These are phyloP conservation scores for Eclectus roratus DNA, from an alignment of 2,113 vertebrate species.

Conservation along the genomic window DNA sequence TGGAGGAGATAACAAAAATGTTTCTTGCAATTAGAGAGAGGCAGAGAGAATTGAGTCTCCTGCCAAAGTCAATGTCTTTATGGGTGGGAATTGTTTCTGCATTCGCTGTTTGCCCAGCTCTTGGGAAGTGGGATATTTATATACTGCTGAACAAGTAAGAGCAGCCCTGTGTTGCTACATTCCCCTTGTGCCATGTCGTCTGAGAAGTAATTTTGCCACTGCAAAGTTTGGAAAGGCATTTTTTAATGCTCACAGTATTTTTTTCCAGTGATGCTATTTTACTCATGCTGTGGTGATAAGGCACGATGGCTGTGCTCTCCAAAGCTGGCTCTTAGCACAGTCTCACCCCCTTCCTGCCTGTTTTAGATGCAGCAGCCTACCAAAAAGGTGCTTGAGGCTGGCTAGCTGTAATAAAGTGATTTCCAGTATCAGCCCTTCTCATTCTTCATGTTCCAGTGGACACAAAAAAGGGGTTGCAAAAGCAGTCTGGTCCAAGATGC, in stretches of 20 bases:
- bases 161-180: background rate
- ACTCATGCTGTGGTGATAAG: rapidly evolving
- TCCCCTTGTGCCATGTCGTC: background rate
- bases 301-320: rapidly evolving
- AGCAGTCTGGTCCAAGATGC: background rate
- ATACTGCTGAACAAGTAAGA: background rate
- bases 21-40: background rate
- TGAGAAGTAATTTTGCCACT: background rate
- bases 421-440: background rate
- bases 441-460: background rate
- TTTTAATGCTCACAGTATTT: background rate
- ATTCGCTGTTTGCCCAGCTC: background rate
- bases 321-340: background rate
- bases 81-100: background rate
- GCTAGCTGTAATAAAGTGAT: rapidly evolving
- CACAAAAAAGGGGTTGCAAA: background rate
- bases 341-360: background rate
- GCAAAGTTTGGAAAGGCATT: background rate
- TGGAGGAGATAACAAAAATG: background rate
- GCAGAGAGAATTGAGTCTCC: background rate
- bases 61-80: background rate
- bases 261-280: background rate
- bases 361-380: background rate
- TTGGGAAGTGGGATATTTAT: background rate
- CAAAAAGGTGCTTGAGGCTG: background rate